Base-by-base conservation (phyloP, 2,797 vertebrate genomes). In the Oreonectes daqikongensis region DNA sequence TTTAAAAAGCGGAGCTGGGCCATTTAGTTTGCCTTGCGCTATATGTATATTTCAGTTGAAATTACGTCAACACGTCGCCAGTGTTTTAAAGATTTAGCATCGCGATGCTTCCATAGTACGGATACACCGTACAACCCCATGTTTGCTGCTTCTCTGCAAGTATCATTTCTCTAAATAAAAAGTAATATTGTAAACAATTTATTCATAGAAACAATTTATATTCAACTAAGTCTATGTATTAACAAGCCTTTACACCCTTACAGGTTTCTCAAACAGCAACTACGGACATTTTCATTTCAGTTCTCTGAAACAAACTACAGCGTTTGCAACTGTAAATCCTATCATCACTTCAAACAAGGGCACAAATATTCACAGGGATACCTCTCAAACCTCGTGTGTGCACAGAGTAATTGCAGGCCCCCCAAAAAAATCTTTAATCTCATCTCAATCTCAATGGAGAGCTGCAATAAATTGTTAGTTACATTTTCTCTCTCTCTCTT, bases 371-470 rank as follows among this genome's bases (percentile, higher is more conserved):
- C 55, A 59, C 55, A 59, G 26, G 53, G 5, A 59, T 28, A 59
- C 14, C 26, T 22, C 50, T 22, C 2, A 24, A 53, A 24, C 50
- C 10, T 0, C 0, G 9, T 2, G 8, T 20, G 5, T 9, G 2
- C 18, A 50, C n/a, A 2, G 20, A 10, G 77, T 76, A 80, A 83
- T 66, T 61, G 76, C 60, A 75, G 72, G 57, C 22, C 38, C 59
- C 22, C n/a, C n/a, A n/a, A 55, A 78, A 77, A 70, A 74, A 81
- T 61, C 64, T 71, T 80, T 76, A 80, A 72, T 83, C 32, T 26
- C 73, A 68, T 77, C 76, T 74, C 42, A 65, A 74, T 81, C 71
- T 77, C 66, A 78, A 65, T 52, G 30, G 75, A 79, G 61, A 66
- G 26, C 72, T 75, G 57, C 75, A 72, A 79, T 73, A 75, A 80